Conservation (phyloP, 2,888 invertebrate species). For the Melanargia galathea region DNA sequence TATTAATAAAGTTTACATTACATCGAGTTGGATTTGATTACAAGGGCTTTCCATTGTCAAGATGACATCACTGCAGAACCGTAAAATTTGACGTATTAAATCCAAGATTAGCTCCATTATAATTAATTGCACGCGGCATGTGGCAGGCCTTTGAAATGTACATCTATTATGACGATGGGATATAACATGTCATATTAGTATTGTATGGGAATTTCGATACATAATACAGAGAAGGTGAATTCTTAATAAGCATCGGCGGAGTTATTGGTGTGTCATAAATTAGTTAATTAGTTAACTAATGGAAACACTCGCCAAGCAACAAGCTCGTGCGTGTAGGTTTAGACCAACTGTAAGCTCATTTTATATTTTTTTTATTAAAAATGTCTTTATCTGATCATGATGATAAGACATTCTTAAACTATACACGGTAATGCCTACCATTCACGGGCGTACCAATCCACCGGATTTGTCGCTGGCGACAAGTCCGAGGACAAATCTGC, state of each 20-base stretch:
- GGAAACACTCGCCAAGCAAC: too few species aligned
- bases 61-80: slow-evolving; percentile 32
- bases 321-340: too few species aligned
- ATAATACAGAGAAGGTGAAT: not conserved
- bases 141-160: slow-evolving; percentile 6
- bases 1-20: not conserved
- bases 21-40: slow-evolving; percentile 5
- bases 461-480: too few species aligned
- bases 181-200: not conserved
- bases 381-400: too few species aligned
- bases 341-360: too few species aligned
- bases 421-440: too few species aligned
- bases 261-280: not conserved
- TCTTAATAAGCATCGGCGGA: not conserved
- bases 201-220: slow-evolving; percentile 5
- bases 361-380: too few species aligned
- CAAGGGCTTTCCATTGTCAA: slow-evolving; percentile 33
- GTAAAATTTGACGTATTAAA: slow-evolving; percentile 35
- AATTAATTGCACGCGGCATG: slow-evolving; percentile 35
- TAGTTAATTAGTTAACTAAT: not conserved
- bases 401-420: too few species aligned
- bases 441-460: too few species aligned
- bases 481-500: too few species aligned
- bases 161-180: not conserved
- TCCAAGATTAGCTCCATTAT: slow-evolving; percentile 38